Evolutionary conservation across 1,140 invertebrate genomes (phyloP), one percentile per base, ranked within the genome.

Genomic region (Zaprionus davidi): DNA sequence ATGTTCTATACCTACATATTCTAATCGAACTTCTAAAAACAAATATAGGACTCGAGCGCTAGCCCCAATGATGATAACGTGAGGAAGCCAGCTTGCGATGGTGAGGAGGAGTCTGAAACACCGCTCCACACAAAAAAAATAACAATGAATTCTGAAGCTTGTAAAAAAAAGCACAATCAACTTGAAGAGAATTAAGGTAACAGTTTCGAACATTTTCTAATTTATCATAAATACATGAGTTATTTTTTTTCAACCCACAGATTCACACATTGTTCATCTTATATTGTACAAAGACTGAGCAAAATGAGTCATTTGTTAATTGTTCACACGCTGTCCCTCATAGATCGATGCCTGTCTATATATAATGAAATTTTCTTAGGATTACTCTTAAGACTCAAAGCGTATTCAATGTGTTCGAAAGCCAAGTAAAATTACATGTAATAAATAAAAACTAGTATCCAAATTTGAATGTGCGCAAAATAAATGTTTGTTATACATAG

Each of bases 1-100:
- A 41, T 44, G 5, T 31, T 34, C 7, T 5, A 60, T 26, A 46
- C 60, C 20, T 31, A 71, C 51, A 13, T 44, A 34, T 65, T 71
- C 69, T 76, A 76, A 76, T 76, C 22, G 12, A 65, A 65, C 12
- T 58, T 76, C 60, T 59, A 76, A 17, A 38, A 17, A 36, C 24
- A 75, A 76, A 76, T 65, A 17, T 76, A 76, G 73, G 73, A 76
- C 68, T 76, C 31, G 73, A 76, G 59, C 73, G 73, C 34, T 76
- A 76, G 36, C 55, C 26, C 46, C 12, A 46, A 46, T 15, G 69
- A 65, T n/a, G 58, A 17, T 46, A n/a, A 9, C 38, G 6, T 17
- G 5, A 44, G 26, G 20, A 71, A 60, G 26, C 13, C 26, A 22
- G 13, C 15, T 24, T 28, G n/a, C 53, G 68, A 60, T 20, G 26